Evolutionary conservation across 2,113 vertebrate species (phyloP).

Genomic region (Ia io): DNA sequence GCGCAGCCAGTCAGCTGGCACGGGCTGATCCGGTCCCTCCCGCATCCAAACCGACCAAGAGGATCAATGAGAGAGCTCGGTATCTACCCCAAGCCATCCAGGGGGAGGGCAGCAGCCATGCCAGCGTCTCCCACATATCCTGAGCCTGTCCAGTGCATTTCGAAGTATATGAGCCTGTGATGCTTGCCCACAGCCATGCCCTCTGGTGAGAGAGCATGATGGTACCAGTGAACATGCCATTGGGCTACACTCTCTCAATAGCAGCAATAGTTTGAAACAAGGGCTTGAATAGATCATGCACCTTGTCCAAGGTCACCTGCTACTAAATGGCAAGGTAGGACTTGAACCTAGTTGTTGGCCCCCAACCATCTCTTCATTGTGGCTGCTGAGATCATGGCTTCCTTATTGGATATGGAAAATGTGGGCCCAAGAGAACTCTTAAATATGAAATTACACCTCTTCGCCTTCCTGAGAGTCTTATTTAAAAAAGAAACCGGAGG

Average conservation of each 20-base stretch:
- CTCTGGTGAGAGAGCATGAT: neutral
- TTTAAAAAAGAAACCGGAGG: constrained; percentile 6
- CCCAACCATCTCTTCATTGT: neutral
- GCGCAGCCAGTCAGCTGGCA: no score
- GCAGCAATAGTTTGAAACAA: neutral
- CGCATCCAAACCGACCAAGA: neutral
- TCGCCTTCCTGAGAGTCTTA: neutral
- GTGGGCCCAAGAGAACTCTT: neutral
- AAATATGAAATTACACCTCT: neutral
- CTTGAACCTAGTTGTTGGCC: neutral
- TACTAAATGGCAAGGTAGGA: neutral
- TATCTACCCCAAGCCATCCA: neutral
- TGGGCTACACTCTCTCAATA: accelerated
- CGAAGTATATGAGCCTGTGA: neutral
- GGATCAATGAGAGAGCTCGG: no score
- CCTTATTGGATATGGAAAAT: neutral
- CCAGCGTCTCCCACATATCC: no score
- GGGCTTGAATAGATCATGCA: neutral
- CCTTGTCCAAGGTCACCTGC: neutral
- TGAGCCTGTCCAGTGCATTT: neutral
- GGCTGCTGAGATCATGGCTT: neutral
- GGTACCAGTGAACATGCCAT: accelerated
- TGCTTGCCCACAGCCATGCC: accelerated
- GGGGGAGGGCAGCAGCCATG: accelerated
- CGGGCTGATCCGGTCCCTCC: neutral